phyloP scores from a whole-genome alignment of 2,888 invertebrate species.

The Fragum sueziense region DNA sequence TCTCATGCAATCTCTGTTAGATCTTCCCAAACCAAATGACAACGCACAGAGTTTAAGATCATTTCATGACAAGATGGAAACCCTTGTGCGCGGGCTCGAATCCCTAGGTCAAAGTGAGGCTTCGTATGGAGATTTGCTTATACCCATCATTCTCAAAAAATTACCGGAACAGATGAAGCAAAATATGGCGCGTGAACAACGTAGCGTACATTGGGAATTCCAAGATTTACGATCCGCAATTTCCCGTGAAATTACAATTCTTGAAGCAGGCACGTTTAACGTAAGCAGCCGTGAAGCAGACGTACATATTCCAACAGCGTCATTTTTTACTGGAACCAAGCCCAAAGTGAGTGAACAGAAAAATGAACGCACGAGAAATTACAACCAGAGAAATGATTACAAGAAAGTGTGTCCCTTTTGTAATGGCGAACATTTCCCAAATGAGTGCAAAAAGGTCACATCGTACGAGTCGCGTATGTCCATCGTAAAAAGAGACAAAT shows the following conservation, averaged over 20 bases:
- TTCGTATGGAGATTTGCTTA: slow-evolving; percentile 29
- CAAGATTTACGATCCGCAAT: slow-evolving; percentile 26
- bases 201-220: slow-evolving; percentile 17
- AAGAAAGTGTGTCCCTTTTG: not conserved
- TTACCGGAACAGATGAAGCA: slow-evolving; percentile 21
- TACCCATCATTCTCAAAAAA: slow-evolving; percentile 37
- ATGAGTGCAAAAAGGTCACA: not conserved
- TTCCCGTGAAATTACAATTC: slow-evolving; percentile 28
- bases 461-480: not conserved
- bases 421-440: not conserved
- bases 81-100: slow-evolving; percentile 36
- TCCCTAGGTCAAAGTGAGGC: slow-evolving; percentile 30
- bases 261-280: not conserved
- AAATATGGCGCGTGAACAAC: slow-evolving; percentile 24
- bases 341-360: not conserved
- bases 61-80: slow-evolving; percentile 43
- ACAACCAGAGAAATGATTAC: not conserved
- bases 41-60: not conserved
- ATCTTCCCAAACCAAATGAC: slow-evolving; percentile 13
- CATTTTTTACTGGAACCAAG: not conserved
- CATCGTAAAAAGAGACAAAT: not conserved
- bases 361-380: not conserved
- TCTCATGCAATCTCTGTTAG: slow-evolving; percentile 27
- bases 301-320: not conserved
- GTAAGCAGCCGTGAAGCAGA: not conserved